A percentile compares a stretch with the other conserved stretches of the same genome.
phyloP scores from a whole-genome alignment of 2,113 vertebrate genomes.

The Myanophis thanlyinensis region DNA sequence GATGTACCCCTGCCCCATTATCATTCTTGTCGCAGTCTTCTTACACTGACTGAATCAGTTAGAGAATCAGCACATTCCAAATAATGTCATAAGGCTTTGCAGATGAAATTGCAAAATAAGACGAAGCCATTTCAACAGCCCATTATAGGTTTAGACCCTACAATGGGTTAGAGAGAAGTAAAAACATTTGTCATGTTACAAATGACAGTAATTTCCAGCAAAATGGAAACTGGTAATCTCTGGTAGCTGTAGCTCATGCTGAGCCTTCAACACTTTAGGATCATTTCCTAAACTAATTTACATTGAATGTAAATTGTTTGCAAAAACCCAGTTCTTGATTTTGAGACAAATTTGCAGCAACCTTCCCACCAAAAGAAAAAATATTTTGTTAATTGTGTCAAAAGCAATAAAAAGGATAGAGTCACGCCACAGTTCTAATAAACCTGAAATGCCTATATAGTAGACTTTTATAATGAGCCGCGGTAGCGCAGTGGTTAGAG shows the following conservation, averaged over 20 bases:
- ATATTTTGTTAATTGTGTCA: neutral
- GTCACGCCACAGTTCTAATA: slow-evolving; percentile 52
- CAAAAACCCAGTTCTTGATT: neutral
- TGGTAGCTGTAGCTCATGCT: neutral
- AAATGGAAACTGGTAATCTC: neutral
- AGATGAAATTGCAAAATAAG: neutral
- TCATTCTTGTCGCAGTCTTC: neutral
- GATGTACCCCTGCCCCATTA: neutral
- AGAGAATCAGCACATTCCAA: neutral
- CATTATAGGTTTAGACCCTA: neutral
- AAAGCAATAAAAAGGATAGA: slow-evolving; percentile 19
- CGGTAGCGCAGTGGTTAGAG: too few species aligned
- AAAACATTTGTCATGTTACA: neutral
- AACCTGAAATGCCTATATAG: slow-evolving; percentile 28
- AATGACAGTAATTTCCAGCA: neutral
- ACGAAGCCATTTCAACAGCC: too few species aligned
- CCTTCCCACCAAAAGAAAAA: accelerated
- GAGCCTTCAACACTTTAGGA: neutral
- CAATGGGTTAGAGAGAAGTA: neutral
- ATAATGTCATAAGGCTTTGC: neutral
- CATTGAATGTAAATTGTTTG: neutral
- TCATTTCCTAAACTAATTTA: neutral
- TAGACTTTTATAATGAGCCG: too few species aligned
- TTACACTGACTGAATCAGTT: neutral
- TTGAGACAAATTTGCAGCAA: neutral